Evolutionary conservation across 2,113 vertebrate genomes (phyloP), one percentile per base, ranked within the genome.

Genomic region (Dolichallabes microphthalmus): DNA sequence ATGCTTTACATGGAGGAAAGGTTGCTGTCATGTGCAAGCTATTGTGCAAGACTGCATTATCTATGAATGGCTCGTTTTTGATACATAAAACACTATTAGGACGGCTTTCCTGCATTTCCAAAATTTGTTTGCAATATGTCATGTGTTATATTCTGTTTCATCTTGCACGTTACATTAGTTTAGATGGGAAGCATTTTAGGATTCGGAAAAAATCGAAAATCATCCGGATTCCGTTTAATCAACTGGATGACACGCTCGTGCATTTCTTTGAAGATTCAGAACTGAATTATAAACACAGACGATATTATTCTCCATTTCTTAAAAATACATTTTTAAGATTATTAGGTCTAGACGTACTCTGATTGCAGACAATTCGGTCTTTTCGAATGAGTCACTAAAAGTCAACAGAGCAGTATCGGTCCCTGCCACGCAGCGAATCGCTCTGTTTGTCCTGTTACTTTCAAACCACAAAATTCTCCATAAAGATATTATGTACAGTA

Each of bases 1-100:
- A 91, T 84, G 85, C 86, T 89, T 92, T 90, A 82, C 53, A 83
- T 35, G 19, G 87, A 82, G 88, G 87, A 86, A 86, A 68, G 82
- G 71, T 88, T 86, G 73, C 85, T 86, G 84, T 89, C 78, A 35
- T 45, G 53, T 58, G 19, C 57, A 27, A 68, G 78, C 77, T 71
- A 35, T 68, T 78, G 73, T 75, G 25, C 61, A 35, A 60, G 57
- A 84, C 32, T 32, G 7, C n/a, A 32, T 76, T 52, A 84, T 27
- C 58, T 10, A 25, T 6, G 2, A 83, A 61, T 27, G 58, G 39
- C 25, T 55, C 63, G 11, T 61, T 52, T 57, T 39, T 14, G 12
- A 57, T 58, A 73, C 50, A 73, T 58, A 71, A 57, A 66, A 55
- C 45, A 66, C n/a, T 50, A 66, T 52, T 61, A 76, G 82, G 64